Evolutionary conservation across 2,888 invertebrate genomes (phyloP), one percentile per base, ranked within the genome.

Genomic region (Tholera decimalis): DNA sequence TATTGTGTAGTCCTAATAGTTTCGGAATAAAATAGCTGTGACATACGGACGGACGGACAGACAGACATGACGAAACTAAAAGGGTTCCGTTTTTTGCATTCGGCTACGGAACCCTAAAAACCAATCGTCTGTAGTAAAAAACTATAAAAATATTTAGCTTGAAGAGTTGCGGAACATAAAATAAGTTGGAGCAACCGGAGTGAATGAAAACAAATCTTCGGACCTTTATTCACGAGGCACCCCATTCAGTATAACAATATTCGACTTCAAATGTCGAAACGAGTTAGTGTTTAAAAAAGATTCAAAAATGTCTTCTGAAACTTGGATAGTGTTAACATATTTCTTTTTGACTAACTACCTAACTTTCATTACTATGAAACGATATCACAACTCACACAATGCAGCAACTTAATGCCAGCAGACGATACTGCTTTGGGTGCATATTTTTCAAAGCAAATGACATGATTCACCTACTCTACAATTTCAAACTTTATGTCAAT

Each of bases 381-480:
- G n/a, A 58, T 46, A 24, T 30, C 1, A 44, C 8, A 35, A 47
- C 15, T 18, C 41, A 15, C 7, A 47, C 20, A 33, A n/a, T n/a
- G n/a, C 28, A n/a, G 30, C 24, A n/a, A 37, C 30, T 49, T n/a
- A n/a, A n/a, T n/a, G n/a, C n/a, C n/a, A n/a, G 18, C 7, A 22
- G 24, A 35, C n/a, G n/a, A 28, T 30, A n/a, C 50, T 35, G n/a
- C 44, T 46, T 22, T 41, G n/a, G 6, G 20, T 54, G 55, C 30
- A 56, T 46, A 46, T 57, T 58, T 74, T 44, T 54, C 1, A 37
- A 49, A 33, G 13, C 28, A 63, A 58, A 35, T 57, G 20, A 28
- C 51, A 62, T 50, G 24, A 61, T 15, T 43, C 18, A 18, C 0
- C 28, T 49, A 35, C n/a, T 13, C 26, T 28, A 26, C 15, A 26